Evolutionary conservation across 2,888 invertebrate genomes (phyloP), one percentile per base, ranked within the genome.

Genomic region (Atrina japonica): DNA sequence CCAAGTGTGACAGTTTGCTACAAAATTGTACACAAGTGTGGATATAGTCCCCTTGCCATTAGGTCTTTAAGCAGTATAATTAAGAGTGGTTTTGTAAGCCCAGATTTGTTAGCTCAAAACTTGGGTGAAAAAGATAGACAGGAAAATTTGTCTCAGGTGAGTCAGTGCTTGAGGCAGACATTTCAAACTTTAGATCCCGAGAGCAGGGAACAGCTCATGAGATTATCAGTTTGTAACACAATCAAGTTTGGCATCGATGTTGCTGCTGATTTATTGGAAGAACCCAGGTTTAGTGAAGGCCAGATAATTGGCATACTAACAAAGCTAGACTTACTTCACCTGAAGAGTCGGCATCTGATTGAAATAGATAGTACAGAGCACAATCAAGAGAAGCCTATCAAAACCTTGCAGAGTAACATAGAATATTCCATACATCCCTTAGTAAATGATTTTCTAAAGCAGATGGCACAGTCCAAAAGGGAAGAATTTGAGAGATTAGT

Each of bases 331-430:
- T 11, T 72, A n/a, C 35, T 66, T 6, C 56, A 49, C 27, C 21
- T 72, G 23, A 72, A 72, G 55, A 72, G 63, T 25, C 58, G 67
- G 16, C 67, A 72, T 52, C 58, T 72, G 27, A 45, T 72, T 6
- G 71, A 72, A 27, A 53, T 67, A n/a, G 40, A 67, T 14, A 60
- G 60, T 35, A 14, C 43, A 16, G 50, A 18, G 11, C 49, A 29
- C 18, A 41, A n/a, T 25, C 49, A 58, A 23, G 41, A 23, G 5
- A 11, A 40, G 30, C 25, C 14, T 25, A 25, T 35, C 25, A 40
- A 29, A 49, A 25, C 18, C 16, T 1, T 11, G 5, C 18, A 30
- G n/a, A n/a, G 25, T 18, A 56, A n/a, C 14, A 25, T 60, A 3
- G 25, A 45, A 3, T 72, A 64, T 59, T 72, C 71, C 3, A 21